Conservation (phyloP, 2,888 invertebrate species). For the Rotaria sp. region DNA sequence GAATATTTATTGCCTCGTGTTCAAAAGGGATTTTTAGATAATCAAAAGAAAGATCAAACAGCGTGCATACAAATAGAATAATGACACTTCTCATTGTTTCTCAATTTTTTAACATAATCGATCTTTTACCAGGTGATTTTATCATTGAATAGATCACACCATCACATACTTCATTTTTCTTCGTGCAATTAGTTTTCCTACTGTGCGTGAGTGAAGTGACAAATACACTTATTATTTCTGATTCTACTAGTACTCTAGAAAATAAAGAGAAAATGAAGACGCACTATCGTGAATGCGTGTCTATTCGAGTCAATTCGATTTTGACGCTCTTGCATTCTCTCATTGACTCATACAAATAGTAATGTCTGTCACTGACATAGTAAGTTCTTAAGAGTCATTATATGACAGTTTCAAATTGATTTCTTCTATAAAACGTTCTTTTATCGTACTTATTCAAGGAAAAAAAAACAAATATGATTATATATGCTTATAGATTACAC, state of each 20-base stretch:
- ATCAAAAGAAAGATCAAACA: neutral
- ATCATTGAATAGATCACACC: neutral
- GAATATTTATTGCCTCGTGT: neutral
- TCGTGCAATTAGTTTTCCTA: neutral
- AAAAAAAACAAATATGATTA: neutral
- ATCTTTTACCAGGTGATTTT: neutral
- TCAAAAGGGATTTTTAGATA: neutral
- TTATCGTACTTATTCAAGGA: neutral
- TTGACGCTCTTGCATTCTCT: neutral
- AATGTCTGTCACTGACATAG: neutral
- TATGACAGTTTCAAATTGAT: neutral
- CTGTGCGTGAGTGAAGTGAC: neutral
- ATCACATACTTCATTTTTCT: neutral
- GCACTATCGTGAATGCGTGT: neutral
- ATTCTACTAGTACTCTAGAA: neutral
- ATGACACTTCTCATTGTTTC: neutral
- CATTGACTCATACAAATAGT: neutral
- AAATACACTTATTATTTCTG: neutral
- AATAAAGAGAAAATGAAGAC: neutral
- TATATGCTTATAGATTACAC: neutral
- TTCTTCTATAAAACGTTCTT: neutral
- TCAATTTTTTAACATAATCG: neutral
- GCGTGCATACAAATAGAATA: neutral
- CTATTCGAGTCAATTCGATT: constrained; percentile 6
- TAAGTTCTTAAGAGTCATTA: neutral